Conservation (phyloP, 2,888 invertebrate species). For the Eudasyphora cyanicolor region DNA sequence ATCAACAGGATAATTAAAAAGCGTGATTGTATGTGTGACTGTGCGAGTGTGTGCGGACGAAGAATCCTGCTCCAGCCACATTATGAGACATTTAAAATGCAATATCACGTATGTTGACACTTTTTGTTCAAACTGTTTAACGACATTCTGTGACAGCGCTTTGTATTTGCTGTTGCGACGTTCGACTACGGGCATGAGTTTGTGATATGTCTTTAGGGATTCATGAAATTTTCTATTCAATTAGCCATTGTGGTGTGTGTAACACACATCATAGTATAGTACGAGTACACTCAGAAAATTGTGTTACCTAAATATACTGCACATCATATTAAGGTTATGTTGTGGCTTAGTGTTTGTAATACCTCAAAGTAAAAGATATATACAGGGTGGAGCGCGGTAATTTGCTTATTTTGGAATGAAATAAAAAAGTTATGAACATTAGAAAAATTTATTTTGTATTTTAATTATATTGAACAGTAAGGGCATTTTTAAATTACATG, state of each 20-base stretch:
- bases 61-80: neutral
- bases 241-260: conserved; percentile 39
- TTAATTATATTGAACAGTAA: no score
- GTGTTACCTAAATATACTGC: no score
- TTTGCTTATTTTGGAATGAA: no score
- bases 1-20: neutral
- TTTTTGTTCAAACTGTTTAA: conserved; percentile 1
- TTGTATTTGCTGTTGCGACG: conserved; percentile 2
- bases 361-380: no score
- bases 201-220: conserved; percentile 5
- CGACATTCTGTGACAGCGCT: neutral
- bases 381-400: no score
- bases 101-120: conserved; percentile 34
- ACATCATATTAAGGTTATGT: no score
- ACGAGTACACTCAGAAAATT: no score
- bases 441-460: no score
- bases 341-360: no score
- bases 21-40: neutral
- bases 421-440: no score
- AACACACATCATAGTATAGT: neutral
- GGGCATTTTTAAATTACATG: no score
- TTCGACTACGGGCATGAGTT: neutral
- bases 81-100: conserved; percentile 25
- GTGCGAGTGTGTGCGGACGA: neutral
- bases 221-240: conserved; percentile 37